Percentiles rank a stretch among this genome's conserved stretches.
These are phyloP conservation scores for Phocoena phocoena DNA, from an alignment of 2,113 vertebrate genomes.

Conservation along the genomic window DNA sequence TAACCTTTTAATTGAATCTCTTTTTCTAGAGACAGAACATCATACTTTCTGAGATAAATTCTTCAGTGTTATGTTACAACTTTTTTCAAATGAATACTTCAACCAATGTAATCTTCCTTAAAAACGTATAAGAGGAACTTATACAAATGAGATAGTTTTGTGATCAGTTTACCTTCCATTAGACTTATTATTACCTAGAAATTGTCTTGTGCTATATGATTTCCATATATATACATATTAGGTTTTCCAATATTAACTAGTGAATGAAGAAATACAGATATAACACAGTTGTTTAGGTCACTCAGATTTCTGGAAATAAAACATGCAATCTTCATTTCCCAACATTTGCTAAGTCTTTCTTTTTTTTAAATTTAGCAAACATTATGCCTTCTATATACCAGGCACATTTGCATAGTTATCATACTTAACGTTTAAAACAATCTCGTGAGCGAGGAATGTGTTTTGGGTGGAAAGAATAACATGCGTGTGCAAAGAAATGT, in stretches of 20 bases:
- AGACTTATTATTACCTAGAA: conserved; percentile 16
- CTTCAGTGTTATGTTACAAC: neutral
- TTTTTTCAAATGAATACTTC: neutral
- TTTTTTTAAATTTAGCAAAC: neutral
- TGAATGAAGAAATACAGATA: conserved; percentile 5
- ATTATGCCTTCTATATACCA: neutral
- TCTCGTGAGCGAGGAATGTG: neutral
- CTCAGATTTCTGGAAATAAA: conserved; percentile 27
- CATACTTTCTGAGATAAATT: neutral
- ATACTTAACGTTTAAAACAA: neutral
- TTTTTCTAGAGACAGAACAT: neutral
- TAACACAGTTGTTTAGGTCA: neutral
- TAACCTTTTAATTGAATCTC: neutral
- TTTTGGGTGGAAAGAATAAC: neutral
- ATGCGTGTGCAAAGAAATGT: neutral
- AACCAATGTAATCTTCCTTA: neutral
- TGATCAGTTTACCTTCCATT: neutral
- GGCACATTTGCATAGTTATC: neutral
- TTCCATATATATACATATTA: neutral
- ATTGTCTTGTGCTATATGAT: neutral
- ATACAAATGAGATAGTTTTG: neutral
- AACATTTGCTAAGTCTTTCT: neutral
- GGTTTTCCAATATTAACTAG: neutral
- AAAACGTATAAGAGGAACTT: neutral
- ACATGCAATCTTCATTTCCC: neutral